A percentile compares a stretch with the other conserved stretches of the same genome.
Conservation (phyloP, 2,797 vertebrate genomes). For the Lerista edwardsae region DNA sequence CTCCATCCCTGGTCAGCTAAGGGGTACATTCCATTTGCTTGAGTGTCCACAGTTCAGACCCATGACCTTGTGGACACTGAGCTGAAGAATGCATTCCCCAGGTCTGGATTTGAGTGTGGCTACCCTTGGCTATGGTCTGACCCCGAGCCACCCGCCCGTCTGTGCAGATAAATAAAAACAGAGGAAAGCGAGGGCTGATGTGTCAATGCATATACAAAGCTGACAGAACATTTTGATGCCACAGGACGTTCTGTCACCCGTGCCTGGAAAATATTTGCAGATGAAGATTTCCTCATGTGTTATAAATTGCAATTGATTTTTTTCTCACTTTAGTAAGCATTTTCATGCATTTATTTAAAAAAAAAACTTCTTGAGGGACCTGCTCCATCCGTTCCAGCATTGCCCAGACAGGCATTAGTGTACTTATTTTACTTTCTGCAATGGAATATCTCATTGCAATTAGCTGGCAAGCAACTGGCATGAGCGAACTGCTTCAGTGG, state of each 20-base stretch:
- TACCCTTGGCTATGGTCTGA: neutral
- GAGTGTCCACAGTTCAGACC: neutral
- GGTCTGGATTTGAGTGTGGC: neutral
- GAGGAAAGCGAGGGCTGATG: constrained; percentile 9
- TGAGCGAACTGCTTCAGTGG: neutral
- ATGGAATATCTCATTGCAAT: neutral
- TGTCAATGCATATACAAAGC: constrained; percentile 32
- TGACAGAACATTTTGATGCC: constrained; percentile 54
- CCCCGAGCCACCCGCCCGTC: constrained; percentile 26
- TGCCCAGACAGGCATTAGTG: neutral
- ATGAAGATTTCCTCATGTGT: constrained; percentile 47
- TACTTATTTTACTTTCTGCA: neutral
- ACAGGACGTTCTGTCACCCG: constrained; percentile 37
- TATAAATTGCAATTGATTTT: constrained; percentile 22
- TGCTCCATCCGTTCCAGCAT: neutral
- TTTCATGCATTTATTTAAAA: constrained; percentile 12
- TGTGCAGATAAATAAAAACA: constrained; percentile 49
- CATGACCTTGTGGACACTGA: neutral
- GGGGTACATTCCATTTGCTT: neutral
- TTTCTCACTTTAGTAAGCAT: constrained; percentile 35
- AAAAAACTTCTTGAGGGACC: constrained; percentile 4
- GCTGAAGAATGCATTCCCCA: neutral
- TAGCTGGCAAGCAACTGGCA: neutral
- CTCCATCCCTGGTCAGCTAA: neutral
- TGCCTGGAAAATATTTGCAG: constrained; percentile 46